Base-by-base conservation (phyloP, 2,888 invertebrate species). In the Leucophenga maculata region DNA sequence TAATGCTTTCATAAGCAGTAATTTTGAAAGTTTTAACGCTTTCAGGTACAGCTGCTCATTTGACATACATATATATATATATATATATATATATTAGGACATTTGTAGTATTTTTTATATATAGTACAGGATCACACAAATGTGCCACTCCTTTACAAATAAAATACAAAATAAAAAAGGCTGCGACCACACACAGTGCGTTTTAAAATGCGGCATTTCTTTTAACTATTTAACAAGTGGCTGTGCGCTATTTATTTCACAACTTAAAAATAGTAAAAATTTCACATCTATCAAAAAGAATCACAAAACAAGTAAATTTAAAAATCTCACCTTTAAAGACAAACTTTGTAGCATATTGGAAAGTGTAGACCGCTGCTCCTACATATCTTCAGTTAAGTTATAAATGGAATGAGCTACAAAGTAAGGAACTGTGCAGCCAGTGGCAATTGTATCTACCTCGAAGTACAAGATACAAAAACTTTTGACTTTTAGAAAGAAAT, bases 1-100 rank as follows among this genome's bases (percentile, higher is more conserved):
- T 64, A 75, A 79, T 79, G 79, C 79, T 79, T 66, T 81, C 74
- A 79, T 65, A 83, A 79, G 83, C 59, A 16, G 50, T 2, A 50
- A 50, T 18, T 50, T 50, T 1, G 50, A 6, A 50, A 50, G 16
- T 50, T 50, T n/a, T 3, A n/a, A 16, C 50, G 50, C 6, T 50
- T 50, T 50, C 50, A 50, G 1, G n/a, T 50, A 50, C 50, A 50
- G 50, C 50, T 50, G 50, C 16, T 16, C n/a, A 50, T 50, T 3
- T 50, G 50, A 50, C 39, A 11, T 52, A 26, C 39, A 9, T 52
- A n/a, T n/a, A n/a, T n/a, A n/a, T n/a, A n/a, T n/a, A n/a, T n/a
- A n/a, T n/a, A n/a, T n/a, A n/a, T n/a, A n/a, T n/a, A n/a, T n/a
- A n/a, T n/a, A n/a, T n/a, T n/a, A n/a, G n/a, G n/a, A 52, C 9